A percentile compares a stretch with the other conserved stretches of the same genome.
These are phyloP conservation scores for Theonella swinhoei DNA, from an alignment of 37 sponge, comb jelly and placozoan species.

Conservation along the genomic window DNA sequence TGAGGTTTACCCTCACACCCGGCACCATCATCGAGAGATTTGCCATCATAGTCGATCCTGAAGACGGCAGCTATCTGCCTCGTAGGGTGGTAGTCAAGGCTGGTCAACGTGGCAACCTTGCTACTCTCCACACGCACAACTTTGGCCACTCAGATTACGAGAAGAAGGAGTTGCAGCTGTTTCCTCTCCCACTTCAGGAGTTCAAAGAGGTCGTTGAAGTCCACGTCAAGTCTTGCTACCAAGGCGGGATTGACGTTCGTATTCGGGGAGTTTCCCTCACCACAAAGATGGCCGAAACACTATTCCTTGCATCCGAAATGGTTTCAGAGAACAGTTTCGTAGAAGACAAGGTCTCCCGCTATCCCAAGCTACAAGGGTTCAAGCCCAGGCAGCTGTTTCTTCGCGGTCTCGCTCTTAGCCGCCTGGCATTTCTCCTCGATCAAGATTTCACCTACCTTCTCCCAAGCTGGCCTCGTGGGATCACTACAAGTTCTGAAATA, in stretches of 20 bases:
- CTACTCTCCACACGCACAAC: conserved; percentile 9
- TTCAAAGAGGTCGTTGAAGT: conserved; percentile 70
- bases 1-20: conserved; percentile 71
- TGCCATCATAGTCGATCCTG: conserved; percentile 71
- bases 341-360: conserved; percentile 55
- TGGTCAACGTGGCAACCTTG: conserved; percentile 6
- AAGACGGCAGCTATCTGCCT: conserved; percentile 85
- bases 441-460: conserved; percentile 66
- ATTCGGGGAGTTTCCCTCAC: conserved; percentile 64
- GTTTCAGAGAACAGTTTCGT: conserved; percentile 59
- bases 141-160: conserved; percentile 55
- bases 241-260: conserved; percentile 76
- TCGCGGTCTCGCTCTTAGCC: conserved; percentile 58
- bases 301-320: conserved; percentile 43
- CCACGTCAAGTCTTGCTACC: conserved; percentile 76
- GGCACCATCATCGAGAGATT: conserved; percentile 74
- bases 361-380: conserved; percentile 73
- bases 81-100: conserved; percentile 55
- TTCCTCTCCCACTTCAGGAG: conserved; percentile 39
- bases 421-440: conserved; percentile 65
- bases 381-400: conserved; percentile 51
- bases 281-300: conserved; percentile 3
- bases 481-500: neutral
- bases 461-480: conserved; percentile 33
- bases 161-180: conserved; percentile 58